Base-by-base conservation (phyloP, 1,140 invertebrate genomes). In the Tigriopus japonicus region DNA sequence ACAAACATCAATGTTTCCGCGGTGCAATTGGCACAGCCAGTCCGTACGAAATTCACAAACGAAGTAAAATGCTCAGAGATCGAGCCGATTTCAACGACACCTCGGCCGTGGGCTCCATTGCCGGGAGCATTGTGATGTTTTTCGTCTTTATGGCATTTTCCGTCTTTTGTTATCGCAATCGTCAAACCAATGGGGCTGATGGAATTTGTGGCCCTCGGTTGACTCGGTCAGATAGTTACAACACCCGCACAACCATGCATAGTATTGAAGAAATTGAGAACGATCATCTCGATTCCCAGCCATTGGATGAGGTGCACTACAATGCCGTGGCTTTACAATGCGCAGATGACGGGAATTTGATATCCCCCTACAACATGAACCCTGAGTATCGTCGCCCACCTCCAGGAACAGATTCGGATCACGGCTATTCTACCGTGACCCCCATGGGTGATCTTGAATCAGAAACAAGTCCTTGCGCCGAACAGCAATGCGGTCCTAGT, bases 361-460 rank as follows among this genome's bases (percentile, higher is more conserved):
- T 89, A 62, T 91, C 87, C 1, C 89, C 89, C 0, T 93, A 93
- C 68, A 80, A 86, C 51, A 81, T 92, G 45, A 81, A 86, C 13
- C 85, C 86, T 0, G 77, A 76, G 43, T 90, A 91, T 67, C 76
- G 85, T 40, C 75, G 87, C 49, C 82, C 85, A 19, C 81, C 83
- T 15, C 63, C 65, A 13, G 80, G 83, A 9, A 85, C 84, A 6
- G 87, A 90, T 65, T 90, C 86, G 35, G 90, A 94, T 73, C 87
- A 92, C 69, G 90, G 90, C 1, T 94, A 94, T 69, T 91, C 87
- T 15, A 93, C 89, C 0, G 93, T 93, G 88, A 92, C 87, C 0
- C 87, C 86, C 0, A 85, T 90, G 65, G 86, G 89, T 64, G 88
- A 93, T 68, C 81, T 80, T 2, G 86, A 89, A 67, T 82, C 62